Conservation (phyloP, 2,888 invertebrate species). For the Apodemia hepburni region DNA sequence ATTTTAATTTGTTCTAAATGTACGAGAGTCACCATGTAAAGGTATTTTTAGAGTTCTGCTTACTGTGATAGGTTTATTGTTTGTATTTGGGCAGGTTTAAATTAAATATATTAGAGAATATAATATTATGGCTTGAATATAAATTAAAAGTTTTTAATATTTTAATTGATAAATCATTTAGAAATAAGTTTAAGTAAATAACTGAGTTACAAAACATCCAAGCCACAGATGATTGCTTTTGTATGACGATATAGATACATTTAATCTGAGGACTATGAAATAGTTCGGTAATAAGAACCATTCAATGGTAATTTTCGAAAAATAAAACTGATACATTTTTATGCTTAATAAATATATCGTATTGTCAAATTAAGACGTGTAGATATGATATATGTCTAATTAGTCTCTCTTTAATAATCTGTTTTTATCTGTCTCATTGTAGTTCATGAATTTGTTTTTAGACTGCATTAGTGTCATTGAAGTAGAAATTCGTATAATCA, state of each 20-base stretch:
- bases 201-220: neutral
- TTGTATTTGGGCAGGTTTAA: conserved; percentile 19
- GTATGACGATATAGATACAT: neutral
- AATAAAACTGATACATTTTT: neutral
- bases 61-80: conserved; percentile 32
- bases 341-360: neutral
- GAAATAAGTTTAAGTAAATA: neutral
- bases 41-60: conserved; percentile 1
- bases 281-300: neutral
- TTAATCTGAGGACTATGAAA: neutral
- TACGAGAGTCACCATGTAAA: neutral
- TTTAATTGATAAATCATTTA: neutral
- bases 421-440: neutral
- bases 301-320: neutral
- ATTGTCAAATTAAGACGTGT: neutral
- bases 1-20: neutral
- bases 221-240: neutral
- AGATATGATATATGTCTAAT: neutral
- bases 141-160: neutral
- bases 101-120: conserved; percentile 17
- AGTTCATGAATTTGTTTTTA: too few relatives aligned
- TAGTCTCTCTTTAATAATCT: neutral
- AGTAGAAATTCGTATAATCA: neutral
- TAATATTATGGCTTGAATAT: conserved; percentile 1
- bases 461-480: neutral